A percentile compares a stretch with the other conserved stretches of the same genome.
phyloP scores from a whole-genome alignment of 2,113 vertebrate species.

The Urocynchramus pylzowi region DNA sequence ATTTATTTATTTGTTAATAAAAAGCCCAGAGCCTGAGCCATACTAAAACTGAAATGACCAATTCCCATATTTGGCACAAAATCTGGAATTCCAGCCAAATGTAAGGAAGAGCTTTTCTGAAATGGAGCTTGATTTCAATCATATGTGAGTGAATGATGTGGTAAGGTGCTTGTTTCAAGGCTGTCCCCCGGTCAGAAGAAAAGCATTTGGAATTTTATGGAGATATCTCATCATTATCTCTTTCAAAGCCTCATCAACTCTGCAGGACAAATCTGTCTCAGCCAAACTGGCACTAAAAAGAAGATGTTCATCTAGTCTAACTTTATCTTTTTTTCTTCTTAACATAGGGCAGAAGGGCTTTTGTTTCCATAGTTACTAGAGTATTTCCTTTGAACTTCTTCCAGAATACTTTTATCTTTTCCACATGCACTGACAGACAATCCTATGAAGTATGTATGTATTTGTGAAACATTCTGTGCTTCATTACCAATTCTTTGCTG shows the following conservation, averaged over 20 bases:
- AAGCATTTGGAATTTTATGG: constrained; percentile 11
- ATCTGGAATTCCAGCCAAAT: not conserved
- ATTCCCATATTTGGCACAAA: not conserved
- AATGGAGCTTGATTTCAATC: constrained; percentile 30
- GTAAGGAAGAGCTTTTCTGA: not conserved
- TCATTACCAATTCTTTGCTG: not conserved
- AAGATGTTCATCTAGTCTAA: not conserved
- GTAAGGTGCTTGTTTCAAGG: not conserved
- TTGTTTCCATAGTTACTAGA: constrained; percentile 4
- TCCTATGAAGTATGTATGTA: not conserved
- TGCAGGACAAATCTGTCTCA: not conserved
- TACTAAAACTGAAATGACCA: not conserved
- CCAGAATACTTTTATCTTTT: constrained; percentile 48
- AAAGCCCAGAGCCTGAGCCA: not conserved
- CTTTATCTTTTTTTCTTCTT: not conserved
- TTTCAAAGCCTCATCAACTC: not conserved
- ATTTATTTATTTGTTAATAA: not conserved
- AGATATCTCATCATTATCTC: not conserved
- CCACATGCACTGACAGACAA: constrained; percentile 23
- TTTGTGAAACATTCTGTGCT: not conserved
- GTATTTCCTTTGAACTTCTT: constrained; percentile 45
- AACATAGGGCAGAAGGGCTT: not conserved
- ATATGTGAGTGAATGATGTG: not conserved
- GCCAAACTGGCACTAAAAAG: constrained; percentile 6
- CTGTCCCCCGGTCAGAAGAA: not conserved